phyloP scores from a whole-genome alignment of 2,888 invertebrate genomes.

The Fragum sueziense region DNA sequence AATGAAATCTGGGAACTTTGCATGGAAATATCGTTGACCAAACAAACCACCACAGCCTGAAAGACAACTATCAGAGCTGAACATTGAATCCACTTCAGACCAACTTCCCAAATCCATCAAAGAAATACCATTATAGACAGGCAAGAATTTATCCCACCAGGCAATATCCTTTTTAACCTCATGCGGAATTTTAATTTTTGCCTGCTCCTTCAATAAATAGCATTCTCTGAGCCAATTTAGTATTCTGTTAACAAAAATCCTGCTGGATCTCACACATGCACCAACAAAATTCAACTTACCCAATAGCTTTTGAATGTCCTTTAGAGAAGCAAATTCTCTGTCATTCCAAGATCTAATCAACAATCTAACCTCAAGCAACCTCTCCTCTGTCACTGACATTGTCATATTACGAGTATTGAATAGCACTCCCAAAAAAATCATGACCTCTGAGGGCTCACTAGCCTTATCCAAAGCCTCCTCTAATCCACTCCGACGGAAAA shows the following conservation, averaged over 20 bases:
- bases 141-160: conserved; percentile 3
- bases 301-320: not conserved
- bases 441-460: not conserved
- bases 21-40: not conserved
- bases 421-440: not conserved
- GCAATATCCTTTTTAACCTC: not conserved
- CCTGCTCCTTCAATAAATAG: not conserved
- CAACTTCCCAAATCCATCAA: not conserved
- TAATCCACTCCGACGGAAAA: not conserved
- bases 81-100: not conserved
- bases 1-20: not conserved
- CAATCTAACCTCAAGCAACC: not conserved
- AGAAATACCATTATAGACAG: not conserved
- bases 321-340: not conserved
- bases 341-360: conserved; percentile 2
- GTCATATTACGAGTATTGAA: not conserved
- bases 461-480: not conserved
- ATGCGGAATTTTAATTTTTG: not conserved
- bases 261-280: not conserved
- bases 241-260: conserved; percentile 2
- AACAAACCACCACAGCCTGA: not conserved
- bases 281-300: conserved; percentile 2
- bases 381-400: not conserved
- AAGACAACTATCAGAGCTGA: not conserved
- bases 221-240: conserved; percentile 3